A percentile compares a stretch with the other conserved stretches of the same genome.
These are phyloP conservation scores for Acleris emargana DNA, from an alignment of 2,888 invertebrate species.

Conservation along the genomic window DNA sequence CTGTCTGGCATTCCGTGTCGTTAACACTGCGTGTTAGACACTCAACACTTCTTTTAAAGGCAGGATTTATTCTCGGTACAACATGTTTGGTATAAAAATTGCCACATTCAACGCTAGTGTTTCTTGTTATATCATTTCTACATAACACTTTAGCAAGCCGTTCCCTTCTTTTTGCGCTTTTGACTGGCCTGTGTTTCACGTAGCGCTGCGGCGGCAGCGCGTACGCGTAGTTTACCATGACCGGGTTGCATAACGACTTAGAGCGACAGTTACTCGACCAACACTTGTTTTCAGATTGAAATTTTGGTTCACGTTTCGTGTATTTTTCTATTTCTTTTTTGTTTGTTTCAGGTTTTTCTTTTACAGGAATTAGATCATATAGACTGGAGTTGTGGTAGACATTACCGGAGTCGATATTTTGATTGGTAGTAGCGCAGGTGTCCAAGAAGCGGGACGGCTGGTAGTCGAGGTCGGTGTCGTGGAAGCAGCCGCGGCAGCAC, in stretches of 20 bases:
- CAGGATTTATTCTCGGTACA: background rate
- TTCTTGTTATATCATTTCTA: background rate
- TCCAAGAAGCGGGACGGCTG: slow-evolving; percentile 19
- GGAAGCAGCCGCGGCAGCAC: slow-evolving; percentile 60
- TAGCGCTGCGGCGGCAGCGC: slow-evolving; percentile 18
- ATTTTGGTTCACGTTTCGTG: slow-evolving; percentile 47
- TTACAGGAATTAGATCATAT: slow-evolving; percentile 71
- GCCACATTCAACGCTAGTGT: slow-evolving; percentile 4
- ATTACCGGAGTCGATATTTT: slow-evolving; percentile 42
- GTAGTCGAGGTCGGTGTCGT: slow-evolving; percentile 59
- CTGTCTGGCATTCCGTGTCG: slow-evolving; percentile 56
- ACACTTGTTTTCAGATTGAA: slow-evolving; percentile 42
- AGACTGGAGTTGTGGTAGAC: slow-evolving; percentile 64
- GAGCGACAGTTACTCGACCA: slow-evolving; percentile 50
- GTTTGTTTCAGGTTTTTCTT: slow-evolving; percentile 54
- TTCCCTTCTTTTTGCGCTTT: slow-evolving; percentile 10
- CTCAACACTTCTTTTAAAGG: slow-evolving; percentile 49
- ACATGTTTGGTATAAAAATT: background rate
- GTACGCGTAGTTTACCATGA: slow-evolving; percentile 43
- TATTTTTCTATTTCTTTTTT: slow-evolving; percentile 35
- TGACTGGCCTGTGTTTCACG: slow-evolving; percentile 1
- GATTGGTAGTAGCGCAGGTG: slow-evolving; percentile 16
- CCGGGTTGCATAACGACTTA: slow-evolving; percentile 41
- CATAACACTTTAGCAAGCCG: background rate
- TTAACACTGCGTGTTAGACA: slow-evolving; percentile 50